Conservation (phyloP, 2,888 invertebrate species). For the Dione juno region DNA sequence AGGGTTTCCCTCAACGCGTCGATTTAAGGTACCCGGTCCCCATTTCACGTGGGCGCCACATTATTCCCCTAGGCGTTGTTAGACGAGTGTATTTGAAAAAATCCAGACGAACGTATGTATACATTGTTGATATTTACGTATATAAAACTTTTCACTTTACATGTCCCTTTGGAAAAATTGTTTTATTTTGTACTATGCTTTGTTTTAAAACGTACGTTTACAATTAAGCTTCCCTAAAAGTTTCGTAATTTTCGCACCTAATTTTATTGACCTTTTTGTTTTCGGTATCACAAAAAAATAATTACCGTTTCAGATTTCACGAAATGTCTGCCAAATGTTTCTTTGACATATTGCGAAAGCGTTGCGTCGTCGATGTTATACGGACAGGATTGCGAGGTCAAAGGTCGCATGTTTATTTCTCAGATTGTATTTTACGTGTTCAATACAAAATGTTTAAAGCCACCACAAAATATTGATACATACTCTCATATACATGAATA, state of each 20-base stretch:
- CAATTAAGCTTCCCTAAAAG: not conserved
- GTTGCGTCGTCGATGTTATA: not conserved
- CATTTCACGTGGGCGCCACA: slow-evolving; percentile 31
- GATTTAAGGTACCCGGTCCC: slow-evolving; percentile 35
- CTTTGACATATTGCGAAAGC: slow-evolving; percentile 12
- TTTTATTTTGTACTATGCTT: slow-evolving; percentile 13
- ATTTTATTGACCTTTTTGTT: slow-evolving; percentile 10
- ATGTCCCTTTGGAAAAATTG: slow-evolving; percentile 20
- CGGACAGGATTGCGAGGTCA: not conserved
- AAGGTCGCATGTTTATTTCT: slow-evolving; percentile 4
- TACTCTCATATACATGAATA: too few species aligned
- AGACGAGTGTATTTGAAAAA: slow-evolving; percentile 35
- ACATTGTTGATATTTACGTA: slow-evolving; percentile 13
- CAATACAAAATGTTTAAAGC: not conserved
- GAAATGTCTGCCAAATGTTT: slow-evolving; percentile 1
- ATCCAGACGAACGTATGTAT: slow-evolving; percentile 30
- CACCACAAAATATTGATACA: too few species aligned
- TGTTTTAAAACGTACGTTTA: slow-evolving; percentile 8
- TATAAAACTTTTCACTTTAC: slow-evolving; percentile 17
- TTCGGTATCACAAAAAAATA: slow-evolving; percentile 6
- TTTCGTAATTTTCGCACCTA: slow-evolving; percentile 15
- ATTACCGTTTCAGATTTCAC: slow-evolving; percentile 10
- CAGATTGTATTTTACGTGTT: not conserved
- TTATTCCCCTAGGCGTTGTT: slow-evolving; percentile 39
- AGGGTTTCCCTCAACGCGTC: slow-evolving; percentile 35